Evolutionary conservation across 92 coral and sea anemone genomes (phyloP).

Genomic region (Porites rus): DNA sequence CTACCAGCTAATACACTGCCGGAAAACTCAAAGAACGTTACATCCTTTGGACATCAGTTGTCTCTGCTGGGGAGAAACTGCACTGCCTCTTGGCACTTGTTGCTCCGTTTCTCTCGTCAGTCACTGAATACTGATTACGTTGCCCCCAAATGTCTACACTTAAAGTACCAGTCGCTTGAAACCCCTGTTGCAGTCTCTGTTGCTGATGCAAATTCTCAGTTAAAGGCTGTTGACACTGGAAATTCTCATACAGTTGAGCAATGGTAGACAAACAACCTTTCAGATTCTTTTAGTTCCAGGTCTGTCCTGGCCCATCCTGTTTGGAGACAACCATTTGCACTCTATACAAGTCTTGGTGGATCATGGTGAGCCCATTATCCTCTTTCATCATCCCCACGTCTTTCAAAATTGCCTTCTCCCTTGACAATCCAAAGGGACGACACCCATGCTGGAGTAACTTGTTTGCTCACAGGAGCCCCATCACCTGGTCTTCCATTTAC

Average conservation of each 20-base stretch:
- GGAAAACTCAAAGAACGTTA: conserved; percentile 30
- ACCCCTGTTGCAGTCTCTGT: conserved; percentile 43
- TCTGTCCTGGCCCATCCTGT: conserved; percentile 64
- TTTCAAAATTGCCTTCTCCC: no score
- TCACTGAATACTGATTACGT: conserved; percentile 46
- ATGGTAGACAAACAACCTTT: conserved; percentile 50
- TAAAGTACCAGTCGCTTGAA: conserved; percentile 37
- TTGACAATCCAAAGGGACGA: no score
- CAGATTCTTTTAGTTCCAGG: conserved; percentile 53
- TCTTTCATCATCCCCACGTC: conserved; percentile 52
- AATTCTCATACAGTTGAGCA: conserved; percentile 58
- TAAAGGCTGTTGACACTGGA: conserved; percentile 50
- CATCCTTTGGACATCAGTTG: conserved; percentile 57
- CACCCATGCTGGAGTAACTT: no score
- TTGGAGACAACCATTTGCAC: conserved; percentile 69
- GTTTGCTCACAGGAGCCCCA: conserved; percentile 6
- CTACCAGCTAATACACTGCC: conserved; percentile 53
- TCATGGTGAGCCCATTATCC: conserved; percentile 48
- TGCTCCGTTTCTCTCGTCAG: conserved; percentile 68
- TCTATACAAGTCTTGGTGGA: conserved; percentile 65
- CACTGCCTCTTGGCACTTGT: conserved; percentile 54
- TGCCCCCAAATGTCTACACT: conserved; percentile 38
- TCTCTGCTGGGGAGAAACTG: conserved; percentile 56
- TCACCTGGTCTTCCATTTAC: neutral
- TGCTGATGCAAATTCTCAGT: conserved; percentile 55